Base-by-base conservation (phyloP, 1,140 invertebrate genomes). In the Drosophila nigrodunni region DNA sequence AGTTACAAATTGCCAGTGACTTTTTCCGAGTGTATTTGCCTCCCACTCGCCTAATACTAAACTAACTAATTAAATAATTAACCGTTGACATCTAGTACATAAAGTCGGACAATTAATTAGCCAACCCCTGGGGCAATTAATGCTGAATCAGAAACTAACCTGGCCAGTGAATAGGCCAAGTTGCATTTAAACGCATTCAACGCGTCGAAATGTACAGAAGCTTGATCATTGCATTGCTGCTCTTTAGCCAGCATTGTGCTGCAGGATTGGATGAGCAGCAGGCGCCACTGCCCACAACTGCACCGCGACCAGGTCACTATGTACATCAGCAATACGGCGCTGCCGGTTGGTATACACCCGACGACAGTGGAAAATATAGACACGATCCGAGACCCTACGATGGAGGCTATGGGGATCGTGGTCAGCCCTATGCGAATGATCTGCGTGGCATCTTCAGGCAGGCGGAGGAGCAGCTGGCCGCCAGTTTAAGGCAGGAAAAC, bases 351-450 rank as follows among this genome's bases (percentile, higher is more conserved):
- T 92, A 92, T 59, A 58, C 57, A 0, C 90, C 79, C 0, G 91
- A 92, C n/a, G 43, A 85, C 7, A 90, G 90, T n/a, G 91, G 91
- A 4, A 92, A 89, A 68, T 92, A 92, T 64, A 69, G 66, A 0
- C 91, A 92, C 39, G 78, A 91, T n/a, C 77, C 64, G 1, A 57
- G 78, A n/a, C 91, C 91, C 2, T 92, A 92, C 30, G 82, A 92
- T 35, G 91, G 91, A 9, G 91, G 91, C 8, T 92, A 92, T 43
- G 91, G 91, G 0, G 91, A 92, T 74, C 72, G 88, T 1, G 91
- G 91, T 0, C 52, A 77, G 41, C 80, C 78, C 3, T 92, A 92
- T 46, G 68, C 64, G 3, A 30, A 49, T 35, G 82, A 90, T 69
- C 57, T 78, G 47, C 70, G 82, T 2, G 90, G 82, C 37, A 75